A percentile compares a stretch with the other conserved stretches of the same genome.
Conservation (phyloP, 2,888 invertebrate species). For the Poecilobothrus nobilitatus region DNA sequence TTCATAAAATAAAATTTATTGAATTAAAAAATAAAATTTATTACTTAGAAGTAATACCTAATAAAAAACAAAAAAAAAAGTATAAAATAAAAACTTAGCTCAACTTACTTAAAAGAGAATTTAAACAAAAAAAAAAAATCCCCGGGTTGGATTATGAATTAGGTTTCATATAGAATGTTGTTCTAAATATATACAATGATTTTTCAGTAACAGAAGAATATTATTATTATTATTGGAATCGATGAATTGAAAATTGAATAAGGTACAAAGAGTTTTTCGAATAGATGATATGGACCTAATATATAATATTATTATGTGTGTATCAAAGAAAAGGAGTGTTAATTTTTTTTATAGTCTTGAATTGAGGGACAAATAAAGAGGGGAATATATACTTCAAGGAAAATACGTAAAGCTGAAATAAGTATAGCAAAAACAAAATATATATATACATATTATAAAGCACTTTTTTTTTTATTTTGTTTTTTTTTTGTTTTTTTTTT, state of each 20-base stretch:
- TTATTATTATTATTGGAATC: no score
- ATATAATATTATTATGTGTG: background rate
- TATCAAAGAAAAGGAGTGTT: background rate
- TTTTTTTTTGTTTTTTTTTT: no score
- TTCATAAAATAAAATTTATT: slow-evolving; percentile 6
- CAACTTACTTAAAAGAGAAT: background rate
- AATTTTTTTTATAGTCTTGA: background rate
- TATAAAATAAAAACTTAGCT: background rate
- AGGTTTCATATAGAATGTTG: no score
- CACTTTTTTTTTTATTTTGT: no score
- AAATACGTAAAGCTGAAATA: background rate
- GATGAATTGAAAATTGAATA: background rate
- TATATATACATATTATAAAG: no score
- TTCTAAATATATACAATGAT: no score
- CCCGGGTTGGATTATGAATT: background rate
- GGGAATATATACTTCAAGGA: no score
- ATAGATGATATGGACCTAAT: background rate
- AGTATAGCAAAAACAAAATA: no score
- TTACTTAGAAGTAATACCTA: no score
- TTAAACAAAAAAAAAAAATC: background rate
- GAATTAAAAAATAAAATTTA: background rate
- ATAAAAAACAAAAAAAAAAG: background rate
- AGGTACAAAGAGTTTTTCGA: background rate
- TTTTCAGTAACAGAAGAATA: no score
- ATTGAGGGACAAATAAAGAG: no score